Evolutionary conservation across 2,113 vertebrate genomes (phyloP), one percentile per base, ranked within the genome.

Genomic region (Oophaga pumilio): DNA sequence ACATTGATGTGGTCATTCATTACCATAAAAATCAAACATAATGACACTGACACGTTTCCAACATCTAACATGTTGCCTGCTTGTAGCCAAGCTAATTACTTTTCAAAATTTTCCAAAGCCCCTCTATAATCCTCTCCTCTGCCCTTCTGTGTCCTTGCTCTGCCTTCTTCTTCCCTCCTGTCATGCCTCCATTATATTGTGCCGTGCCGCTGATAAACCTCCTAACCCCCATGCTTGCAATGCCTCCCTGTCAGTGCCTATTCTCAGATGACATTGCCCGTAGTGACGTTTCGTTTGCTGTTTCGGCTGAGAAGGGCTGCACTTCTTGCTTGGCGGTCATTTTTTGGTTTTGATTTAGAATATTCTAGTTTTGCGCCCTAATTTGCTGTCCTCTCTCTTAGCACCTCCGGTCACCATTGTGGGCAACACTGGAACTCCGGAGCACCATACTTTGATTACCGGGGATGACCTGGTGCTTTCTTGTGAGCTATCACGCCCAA

Each of bases 381-480:
- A 26, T 24, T n/a, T 50, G 17, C 26, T 86, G 18, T 33, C 14
- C 22, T 24, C 18, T 59, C 56, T 12, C 64, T 57, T 17, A 96
- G 96, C 94, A 52, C 90, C 89, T 68, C 92, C 93, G 0, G 91
- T 92, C 56, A 92, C 89, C 89, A 95, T 96, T 86, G 57, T 95
- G 89, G 96, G 97, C 90, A 97, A 97, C 90, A 92, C 93, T 64
- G 90, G 91, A 24, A 88, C 80, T 0, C 82, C 92, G 86, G 90
- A 92, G 91, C 93, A 90, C 5, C 90, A 93, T 85, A 87, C 89
- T 68, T 91, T 92, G 74, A 87, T 91, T 86, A 96, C 97, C 80
- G 95, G 94, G 6, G 96, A 97, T 88, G 96, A 94, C 0, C 93
- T 96, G n/a, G 96, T 96, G 0, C 89, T 97, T 87, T 90, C 92